Evolutionary conservation across 92 coral and sea anemone genomes (phyloP).

Genomic region (Umimayanthus kanabou): DNA sequence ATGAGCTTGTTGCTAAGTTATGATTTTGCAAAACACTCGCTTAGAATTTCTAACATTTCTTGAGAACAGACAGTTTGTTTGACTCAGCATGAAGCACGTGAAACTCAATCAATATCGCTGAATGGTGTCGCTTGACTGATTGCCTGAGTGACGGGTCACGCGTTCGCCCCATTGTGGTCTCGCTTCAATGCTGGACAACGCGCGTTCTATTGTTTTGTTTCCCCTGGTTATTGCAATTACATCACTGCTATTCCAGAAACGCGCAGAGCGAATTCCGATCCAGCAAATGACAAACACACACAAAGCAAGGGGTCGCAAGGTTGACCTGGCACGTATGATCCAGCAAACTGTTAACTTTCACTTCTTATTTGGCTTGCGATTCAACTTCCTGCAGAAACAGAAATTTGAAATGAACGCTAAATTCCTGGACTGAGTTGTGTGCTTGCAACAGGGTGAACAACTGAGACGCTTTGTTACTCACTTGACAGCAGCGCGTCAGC

Average conservation of each 20-base stretch:
- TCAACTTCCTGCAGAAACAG: slow-evolving; percentile 17
- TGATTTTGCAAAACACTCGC: not conserved
- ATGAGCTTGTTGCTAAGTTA: slow-evolving; percentile 2
- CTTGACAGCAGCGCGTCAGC: not conserved
- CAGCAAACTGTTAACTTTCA: not conserved
- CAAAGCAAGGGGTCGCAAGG: slow-evolving; percentile 21
- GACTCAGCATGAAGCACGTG: not conserved
- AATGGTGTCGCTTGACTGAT: slow-evolving; percentile 34
- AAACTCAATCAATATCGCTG: slow-evolving; percentile 22
- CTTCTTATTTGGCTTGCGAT: not conserved
- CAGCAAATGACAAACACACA: not conserved
- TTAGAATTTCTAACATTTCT: not conserved
- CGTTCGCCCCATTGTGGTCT: slow-evolving; percentile 8
- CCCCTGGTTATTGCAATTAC: slow-evolving; percentile 37
- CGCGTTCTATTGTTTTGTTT: slow-evolving; percentile 26
- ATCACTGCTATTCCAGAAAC: slow-evolving; percentile 41
- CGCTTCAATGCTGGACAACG: slow-evolving; percentile 26
- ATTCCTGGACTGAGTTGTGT: not conserved
- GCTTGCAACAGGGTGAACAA: not conserved
- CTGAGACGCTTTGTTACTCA: not conserved
- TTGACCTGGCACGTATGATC: slow-evolving; percentile 39
- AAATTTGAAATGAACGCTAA: not conserved
- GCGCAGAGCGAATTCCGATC: slow-evolving; percentile 13
- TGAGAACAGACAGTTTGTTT: not conserved
- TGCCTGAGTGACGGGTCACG: slow-evolving; percentile 11